Evolutionary conservation across 2,113 vertebrate species (phyloP).

Genomic region (Microtus oregoni): DNA sequence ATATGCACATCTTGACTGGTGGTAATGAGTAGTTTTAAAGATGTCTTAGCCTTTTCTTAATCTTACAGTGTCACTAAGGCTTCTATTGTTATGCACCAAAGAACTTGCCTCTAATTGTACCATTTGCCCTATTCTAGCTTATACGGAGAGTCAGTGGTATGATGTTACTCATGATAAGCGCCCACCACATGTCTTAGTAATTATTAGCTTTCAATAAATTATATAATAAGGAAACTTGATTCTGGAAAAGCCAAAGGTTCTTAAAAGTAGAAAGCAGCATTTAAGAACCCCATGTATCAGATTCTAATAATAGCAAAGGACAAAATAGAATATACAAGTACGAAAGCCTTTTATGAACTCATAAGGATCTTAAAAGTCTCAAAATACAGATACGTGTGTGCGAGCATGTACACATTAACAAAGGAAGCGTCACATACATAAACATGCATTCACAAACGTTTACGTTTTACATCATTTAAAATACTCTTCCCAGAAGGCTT

Average conservation of each 20-base stretch:
- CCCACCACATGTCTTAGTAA: constrained; percentile 88
- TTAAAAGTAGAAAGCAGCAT: constrained; percentile 83
- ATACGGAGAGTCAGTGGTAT: constrained; percentile 85
- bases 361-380: background rate
- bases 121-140: constrained; percentile 89
- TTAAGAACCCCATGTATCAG: constrained; percentile 78
- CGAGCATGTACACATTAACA: no score
- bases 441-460: background rate
- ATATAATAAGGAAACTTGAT: constrained; percentile 83
- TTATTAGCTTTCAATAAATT: constrained; percentile 89
- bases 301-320: constrained; percentile 70
- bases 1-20: constrained; percentile 89
- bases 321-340: constrained; percentile 57
- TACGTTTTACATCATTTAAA: constrained; percentile 48
- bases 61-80: constrained; percentile 89
- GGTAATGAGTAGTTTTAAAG: constrained; percentile 91
- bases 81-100: constrained; percentile 90
- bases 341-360: constrained; percentile 56
- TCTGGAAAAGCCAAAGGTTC: constrained; percentile 85
- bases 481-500: background rate
- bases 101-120: constrained; percentile 90
- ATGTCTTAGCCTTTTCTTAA: constrained; percentile 90
- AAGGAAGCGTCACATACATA: background rate
- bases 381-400: constrained; percentile 6
- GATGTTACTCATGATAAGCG: constrained; percentile 86